These are phyloP conservation scores for Sprattus sprattus DNA, from an alignment of 2,113 vertebrate genomes.

Conservation along the genomic window DNA sequence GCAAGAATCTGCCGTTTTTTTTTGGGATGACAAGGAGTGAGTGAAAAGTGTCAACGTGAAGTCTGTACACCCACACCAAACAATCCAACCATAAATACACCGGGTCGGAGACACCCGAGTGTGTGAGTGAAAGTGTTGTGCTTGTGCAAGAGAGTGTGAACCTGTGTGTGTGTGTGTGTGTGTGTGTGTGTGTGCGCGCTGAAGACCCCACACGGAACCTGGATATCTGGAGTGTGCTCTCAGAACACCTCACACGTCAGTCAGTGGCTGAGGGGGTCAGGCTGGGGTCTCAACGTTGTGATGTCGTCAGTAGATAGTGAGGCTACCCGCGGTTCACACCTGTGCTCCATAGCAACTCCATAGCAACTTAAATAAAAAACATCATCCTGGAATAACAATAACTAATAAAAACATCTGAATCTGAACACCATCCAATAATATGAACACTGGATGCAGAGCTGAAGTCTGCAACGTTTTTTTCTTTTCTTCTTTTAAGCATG, in stretches of 20 bases:
- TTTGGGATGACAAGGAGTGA: background rate
- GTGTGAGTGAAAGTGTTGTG: background rate
- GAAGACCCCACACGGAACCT: background rate
- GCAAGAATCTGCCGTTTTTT: background rate
- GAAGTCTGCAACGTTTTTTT: background rate
- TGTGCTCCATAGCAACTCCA: background rate
- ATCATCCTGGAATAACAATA: background rate
- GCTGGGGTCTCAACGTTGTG: background rate
- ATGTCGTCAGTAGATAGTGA: background rate
- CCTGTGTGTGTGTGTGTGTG: background rate
- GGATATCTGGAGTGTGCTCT: background rate
- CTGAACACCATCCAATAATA: conserved; percentile 4
- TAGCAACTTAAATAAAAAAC: conserved; percentile 8
- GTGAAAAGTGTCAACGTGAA: background rate
- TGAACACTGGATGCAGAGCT: background rate
- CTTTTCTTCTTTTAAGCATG: background rate
- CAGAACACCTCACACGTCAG: background rate
- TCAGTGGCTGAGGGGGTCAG: background rate
- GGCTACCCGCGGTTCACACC: background rate
- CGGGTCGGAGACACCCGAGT: background rate
- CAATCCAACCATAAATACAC: conserved; percentile 11
- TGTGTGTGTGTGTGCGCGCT: background rate
- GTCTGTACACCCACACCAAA: conserved; percentile 9
- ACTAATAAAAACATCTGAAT: conserved; percentile 12
- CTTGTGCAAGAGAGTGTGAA: background rate